phyloP scores from a whole-genome alignment of 2,888 invertebrate species.

The Caenorhabditis sp. region DNA sequence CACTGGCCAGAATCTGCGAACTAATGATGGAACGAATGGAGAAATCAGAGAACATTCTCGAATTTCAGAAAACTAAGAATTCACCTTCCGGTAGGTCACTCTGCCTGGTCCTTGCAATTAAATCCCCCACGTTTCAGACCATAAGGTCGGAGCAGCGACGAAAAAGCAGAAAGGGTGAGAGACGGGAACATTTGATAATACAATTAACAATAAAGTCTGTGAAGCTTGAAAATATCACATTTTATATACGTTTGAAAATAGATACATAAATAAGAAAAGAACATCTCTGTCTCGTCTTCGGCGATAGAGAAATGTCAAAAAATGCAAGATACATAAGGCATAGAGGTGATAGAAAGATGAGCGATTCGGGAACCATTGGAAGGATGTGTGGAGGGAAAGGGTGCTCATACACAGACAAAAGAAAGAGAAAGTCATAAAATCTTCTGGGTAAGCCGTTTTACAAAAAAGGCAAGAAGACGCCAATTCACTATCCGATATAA shows the following conservation, averaged over 20 bases:
- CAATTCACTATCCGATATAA: conserved; percentile 52
- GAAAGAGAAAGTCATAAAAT: conserved; percentile 16
- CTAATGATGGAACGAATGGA: conserved; percentile 35
- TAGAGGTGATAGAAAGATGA: conserved; percentile 22
- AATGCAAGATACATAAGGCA: conserved; percentile 45
- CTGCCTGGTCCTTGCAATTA: too few species aligned
- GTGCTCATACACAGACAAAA: conserved; percentile 35
- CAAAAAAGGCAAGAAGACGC: conserved; percentile 39
- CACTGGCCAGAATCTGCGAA: conserved; percentile 32
- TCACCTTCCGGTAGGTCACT: not conserved
- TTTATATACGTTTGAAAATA: conserved; percentile 34
- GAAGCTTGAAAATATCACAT: conserved; percentile 29
- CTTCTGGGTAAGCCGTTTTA: conserved; percentile 39
- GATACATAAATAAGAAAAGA: conserved; percentile 49
- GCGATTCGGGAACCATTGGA: not conserved
- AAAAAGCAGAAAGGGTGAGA: not conserved
- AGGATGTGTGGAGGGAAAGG: conserved; percentile 12
- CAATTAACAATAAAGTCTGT: not conserved
- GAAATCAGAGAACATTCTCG: conserved; percentile 1
- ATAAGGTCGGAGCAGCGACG: not conserved
- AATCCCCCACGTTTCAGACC: too few species aligned
- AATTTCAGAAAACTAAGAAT: not conserved
- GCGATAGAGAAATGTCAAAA: conserved; percentile 24
- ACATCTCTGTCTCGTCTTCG: not conserved
- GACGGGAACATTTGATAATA: not conserved